Percentiles rank a stretch among this genome's conserved stretches.
Conservation (phyloP, 35 echinoderm and acorn worm species). For the Eucidaris tribuloides region DNA sequence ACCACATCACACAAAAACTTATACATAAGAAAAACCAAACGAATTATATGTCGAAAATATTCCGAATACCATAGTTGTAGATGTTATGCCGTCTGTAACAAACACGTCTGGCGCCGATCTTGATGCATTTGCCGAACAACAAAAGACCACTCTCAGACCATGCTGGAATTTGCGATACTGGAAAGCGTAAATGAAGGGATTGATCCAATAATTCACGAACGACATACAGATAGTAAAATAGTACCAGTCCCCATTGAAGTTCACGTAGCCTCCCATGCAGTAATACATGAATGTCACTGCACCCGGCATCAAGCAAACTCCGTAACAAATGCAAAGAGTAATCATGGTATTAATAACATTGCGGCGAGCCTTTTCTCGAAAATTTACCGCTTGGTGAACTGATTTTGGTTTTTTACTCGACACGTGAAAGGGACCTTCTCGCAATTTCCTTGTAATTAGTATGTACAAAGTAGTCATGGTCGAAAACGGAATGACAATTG, state of each 20-base stretch:
- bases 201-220: constrained; percentile 48
- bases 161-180: constrained; percentile 29
- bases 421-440: not conserved
- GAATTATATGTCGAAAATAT: too few species aligned
- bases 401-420: not conserved
- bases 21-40: too few species aligned
- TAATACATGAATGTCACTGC: constrained; percentile 27
- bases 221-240: constrained; percentile 15
- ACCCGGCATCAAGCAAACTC: constrained; percentile 38
- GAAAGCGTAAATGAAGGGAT: constrained; percentile 53
- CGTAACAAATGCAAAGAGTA: constrained; percentile 23
- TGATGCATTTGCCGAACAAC: too few species aligned
- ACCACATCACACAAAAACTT: too few species aligned
- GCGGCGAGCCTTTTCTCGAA: constrained; percentile 3
- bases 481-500: not conserved
- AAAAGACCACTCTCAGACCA: not conserved
- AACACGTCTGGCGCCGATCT: too few species aligned
- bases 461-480: not conserved
- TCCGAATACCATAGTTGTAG: too few species aligned
- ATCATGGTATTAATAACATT: constrained; percentile 31
- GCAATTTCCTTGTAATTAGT: not conserved
- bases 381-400: not conserved
- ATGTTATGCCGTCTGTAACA: too few species aligned
- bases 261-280: not conserved
- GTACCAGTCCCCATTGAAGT: constrained; percentile 25